Base-by-base conservation (phyloP, 2,888 invertebrate species). In the Melieria omissa region DNA sequence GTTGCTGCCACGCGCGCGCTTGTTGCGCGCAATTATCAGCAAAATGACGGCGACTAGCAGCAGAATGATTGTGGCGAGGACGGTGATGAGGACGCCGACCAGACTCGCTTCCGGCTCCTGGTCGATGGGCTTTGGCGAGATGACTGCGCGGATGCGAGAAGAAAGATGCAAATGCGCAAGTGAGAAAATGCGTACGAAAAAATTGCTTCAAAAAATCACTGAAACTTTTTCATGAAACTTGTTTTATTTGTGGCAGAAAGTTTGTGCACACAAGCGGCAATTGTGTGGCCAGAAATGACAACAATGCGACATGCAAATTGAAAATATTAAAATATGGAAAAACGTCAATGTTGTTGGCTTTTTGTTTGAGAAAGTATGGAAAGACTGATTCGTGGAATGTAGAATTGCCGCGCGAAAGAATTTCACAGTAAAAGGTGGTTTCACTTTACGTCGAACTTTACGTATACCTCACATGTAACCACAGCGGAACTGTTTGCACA, bases 1-100 rank as follows among this genome's bases (percentile, higher is more conserved):
- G 78, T 87, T 87, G 66, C 82, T 81, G 57, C 86, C 86, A 76
- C 86, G 84, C 72, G 84, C 84, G 66, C 89, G 88, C 79, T 91
- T 90, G 84, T 91, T 91, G 76, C 91, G 88, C 76, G 91, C 89
- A 80, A 92, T 90, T 86, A 93, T 92, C 86, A 93, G 90, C 77
- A 91, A 88, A 84, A 93, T 92, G 74, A 92, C 91, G 61, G 90
- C 91, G 75, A 92, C 89, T 72, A 93, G 89, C 81, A 93, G 88
- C 75, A 93, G 88, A 80, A 93, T 92, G 80, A 93, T 91, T 66
- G 92, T 92, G 58, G 92, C 91, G 79, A 93, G 88, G 71, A 92
- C 89, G 65, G 92, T 92, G 80, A 93, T 92, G 81, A 93, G 89
- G 78, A 91, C 88, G 75, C 91, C 91, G 79, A 92, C 90, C 75